phyloP scores from a whole-genome alignment of 2,797 vertebrate genomes.

The Manis pentadactyla region DNA sequence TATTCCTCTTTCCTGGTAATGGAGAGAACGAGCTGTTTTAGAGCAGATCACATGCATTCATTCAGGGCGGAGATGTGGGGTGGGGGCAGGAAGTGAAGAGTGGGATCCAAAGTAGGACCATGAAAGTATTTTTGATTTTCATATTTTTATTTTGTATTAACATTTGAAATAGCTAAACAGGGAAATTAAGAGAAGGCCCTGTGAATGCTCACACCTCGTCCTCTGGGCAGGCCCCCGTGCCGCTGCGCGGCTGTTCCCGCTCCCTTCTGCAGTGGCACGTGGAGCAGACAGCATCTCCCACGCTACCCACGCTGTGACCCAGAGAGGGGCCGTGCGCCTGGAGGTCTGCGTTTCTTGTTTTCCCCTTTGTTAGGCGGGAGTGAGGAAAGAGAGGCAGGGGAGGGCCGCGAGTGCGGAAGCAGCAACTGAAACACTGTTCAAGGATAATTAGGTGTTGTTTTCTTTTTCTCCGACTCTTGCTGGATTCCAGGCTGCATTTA shows the following conservation, averaged over 20 bases:
- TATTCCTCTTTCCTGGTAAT: neutral
- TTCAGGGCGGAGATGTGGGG: neutral
- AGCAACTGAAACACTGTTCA: neutral
- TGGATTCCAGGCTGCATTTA: constrained; percentile 36
- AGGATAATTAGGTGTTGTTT: constrained; percentile 11
- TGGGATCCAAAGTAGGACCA: neutral
- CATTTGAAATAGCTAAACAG: neutral
- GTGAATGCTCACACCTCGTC: neutral
- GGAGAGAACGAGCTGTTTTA: neutral
- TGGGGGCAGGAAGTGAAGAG: neutral
- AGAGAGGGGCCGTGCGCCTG: neutral
- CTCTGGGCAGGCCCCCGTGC: accelerated
- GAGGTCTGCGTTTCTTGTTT: too few species aligned
- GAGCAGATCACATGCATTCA: neutral
- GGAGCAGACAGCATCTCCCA: neutral
- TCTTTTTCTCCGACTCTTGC: neutral
- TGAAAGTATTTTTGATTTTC: neutral
- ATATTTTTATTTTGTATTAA: neutral
- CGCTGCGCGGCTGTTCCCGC: neutral
- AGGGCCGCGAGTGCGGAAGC: neutral
- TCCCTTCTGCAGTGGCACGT: neutral
- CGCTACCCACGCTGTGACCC: neutral
- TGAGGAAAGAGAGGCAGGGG: accelerated
- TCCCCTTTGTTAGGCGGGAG: neutral
- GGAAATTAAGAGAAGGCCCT: neutral